Conservation (phyloP, 2,888 invertebrate genomes). For the Caenorhabditis panamensis region DNA sequence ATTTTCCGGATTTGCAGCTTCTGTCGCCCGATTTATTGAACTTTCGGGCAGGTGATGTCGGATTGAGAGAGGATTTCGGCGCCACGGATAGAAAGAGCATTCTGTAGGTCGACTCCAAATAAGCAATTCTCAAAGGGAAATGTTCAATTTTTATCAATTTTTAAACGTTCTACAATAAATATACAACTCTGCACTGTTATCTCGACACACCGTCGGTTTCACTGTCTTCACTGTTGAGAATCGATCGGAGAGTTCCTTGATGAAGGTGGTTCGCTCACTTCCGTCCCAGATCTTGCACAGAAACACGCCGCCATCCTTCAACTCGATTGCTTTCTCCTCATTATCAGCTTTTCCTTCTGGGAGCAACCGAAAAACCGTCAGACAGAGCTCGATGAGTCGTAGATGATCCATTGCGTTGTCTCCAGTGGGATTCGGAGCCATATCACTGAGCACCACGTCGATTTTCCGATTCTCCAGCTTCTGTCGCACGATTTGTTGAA, state of each 20-base stretch:
- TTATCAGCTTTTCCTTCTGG: too few relatives aligned
- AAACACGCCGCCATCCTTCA: slow-evolving; percentile 70
- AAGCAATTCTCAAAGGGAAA: slow-evolving; percentile 12
- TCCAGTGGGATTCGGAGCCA: slow-evolving; percentile 81
- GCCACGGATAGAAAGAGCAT: slow-evolving; percentile 75
- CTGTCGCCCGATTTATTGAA: slow-evolving; percentile 66
- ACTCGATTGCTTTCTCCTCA: slow-evolving; percentile 58
- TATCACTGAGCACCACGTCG: slow-evolving; percentile 80
- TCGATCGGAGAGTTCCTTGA: slow-evolving; percentile 65
- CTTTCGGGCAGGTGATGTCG: slow-evolving; percentile 70
- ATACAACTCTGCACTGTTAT: slow-evolving; percentile 80
- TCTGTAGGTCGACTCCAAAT: slow-evolving; percentile 73
- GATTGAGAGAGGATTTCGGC: slow-evolving; percentile 75
- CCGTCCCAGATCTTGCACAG: slow-evolving; percentile 79
- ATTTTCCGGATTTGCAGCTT: slow-evolving; percentile 68
- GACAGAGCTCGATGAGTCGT: slow-evolving; percentile 73
- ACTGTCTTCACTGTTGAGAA: slow-evolving; percentile 74
- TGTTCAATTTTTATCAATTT: slow-evolving; percentile 24
- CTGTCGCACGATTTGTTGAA: slow-evolving; percentile 66
- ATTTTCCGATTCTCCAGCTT: slow-evolving; percentile 68
- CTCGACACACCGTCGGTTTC: slow-evolving; percentile 80
- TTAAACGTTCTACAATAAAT: slow-evolving; percentile 62
- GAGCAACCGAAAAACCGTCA: slow-evolving; percentile 69
- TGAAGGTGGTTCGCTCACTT: slow-evolving; percentile 64
- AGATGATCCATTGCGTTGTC: slow-evolving; percentile 73